phyloP scores from a whole-genome alignment of 2,888 invertebrate genomes.

The Helicoverpa assulta region DNA sequence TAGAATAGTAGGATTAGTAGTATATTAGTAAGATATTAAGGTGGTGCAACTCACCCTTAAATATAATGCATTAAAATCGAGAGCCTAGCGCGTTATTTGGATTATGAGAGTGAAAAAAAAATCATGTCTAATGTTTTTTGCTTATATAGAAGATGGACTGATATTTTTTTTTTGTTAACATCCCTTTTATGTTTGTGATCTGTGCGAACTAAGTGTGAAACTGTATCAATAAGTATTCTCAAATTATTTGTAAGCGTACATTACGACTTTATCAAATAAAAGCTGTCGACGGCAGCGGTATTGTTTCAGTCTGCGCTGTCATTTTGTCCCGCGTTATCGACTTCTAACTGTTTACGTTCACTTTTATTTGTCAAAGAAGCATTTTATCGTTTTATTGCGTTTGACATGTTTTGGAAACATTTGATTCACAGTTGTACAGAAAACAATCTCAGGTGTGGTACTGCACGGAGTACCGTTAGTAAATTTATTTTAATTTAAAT shows the following conservation, averaged over 20 bases:
- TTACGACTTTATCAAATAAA: constrained; percentile 70
- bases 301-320: constrained; percentile 60
- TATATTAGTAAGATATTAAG: no score
- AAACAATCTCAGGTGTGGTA: constrained; percentile 37
- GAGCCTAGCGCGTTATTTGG: no score
- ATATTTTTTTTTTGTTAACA: no score
- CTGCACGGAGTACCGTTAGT: constrained; percentile 22
- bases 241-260: constrained; percentile 46
- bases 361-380: constrained; percentile 42
- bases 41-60: no score
- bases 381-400: constrained; percentile 45
- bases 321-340: constrained; percentile 54
- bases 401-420: constrained; percentile 57
- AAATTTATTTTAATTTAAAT: constrained; percentile 35
- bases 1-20: no score
- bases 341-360: constrained; percentile 41
- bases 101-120: no score
- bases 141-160: no score
- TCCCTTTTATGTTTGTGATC: constrained; percentile 23
- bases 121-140: no score
- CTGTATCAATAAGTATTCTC: constrained; percentile 54
- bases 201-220: constrained; percentile 38
- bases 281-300: constrained; percentile 50
- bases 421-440: constrained; percentile 50
- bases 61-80: no score